Evolutionary conservation across 2,113 vertebrate genomes (phyloP), one percentile per base, ranked within the genome.

Genomic region (Setophaga coronata): DNA sequence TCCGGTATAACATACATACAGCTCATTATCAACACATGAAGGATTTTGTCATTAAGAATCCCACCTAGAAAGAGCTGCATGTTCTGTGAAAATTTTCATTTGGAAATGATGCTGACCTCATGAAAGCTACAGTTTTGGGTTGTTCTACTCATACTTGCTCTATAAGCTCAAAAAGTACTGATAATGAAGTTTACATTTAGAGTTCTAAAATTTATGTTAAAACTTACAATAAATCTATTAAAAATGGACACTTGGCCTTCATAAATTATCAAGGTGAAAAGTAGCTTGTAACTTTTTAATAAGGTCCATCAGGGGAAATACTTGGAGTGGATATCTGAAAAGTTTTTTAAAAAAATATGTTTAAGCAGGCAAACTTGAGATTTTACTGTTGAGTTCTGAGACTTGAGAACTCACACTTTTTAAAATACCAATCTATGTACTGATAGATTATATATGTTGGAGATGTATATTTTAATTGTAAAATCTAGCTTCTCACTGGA

Each of bases 271-370:
- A 53, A 33, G 47, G 31, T 70, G 17, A 74, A 48, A 87, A 82
- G n/a, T 81, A 78, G 25, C 13, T 36, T 61, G 1, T 60, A 54
- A 58, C 12, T 62, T 12, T 38, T 34, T 40, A 34, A 29, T 67
- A 31, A 31, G 12, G 14, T 76, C 16, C 16, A 76, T 6, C 25
- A 89, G 31, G 19, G 19, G 9, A 60, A 80, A 43, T 62, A 62
- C 17, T n/a, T 86, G 45, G 20, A 72, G 20, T 20, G 29, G 5
- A 29, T 50, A 61, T 81, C 45, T 53, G 28, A 15, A 14, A 82
- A 26, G 6, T 5, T 53, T 62, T 5, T 0, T 4, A 0, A 33
- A 71, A 77, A 71, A 78, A 67, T 14, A 9, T 9, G 20, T 10
- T 79, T 72, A 62, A 83, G 18, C 19, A 50, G 14, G 36, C 21